Conservation (phyloP, 2,888 invertebrate genomes). For the Synergus japonicus region DNA sequence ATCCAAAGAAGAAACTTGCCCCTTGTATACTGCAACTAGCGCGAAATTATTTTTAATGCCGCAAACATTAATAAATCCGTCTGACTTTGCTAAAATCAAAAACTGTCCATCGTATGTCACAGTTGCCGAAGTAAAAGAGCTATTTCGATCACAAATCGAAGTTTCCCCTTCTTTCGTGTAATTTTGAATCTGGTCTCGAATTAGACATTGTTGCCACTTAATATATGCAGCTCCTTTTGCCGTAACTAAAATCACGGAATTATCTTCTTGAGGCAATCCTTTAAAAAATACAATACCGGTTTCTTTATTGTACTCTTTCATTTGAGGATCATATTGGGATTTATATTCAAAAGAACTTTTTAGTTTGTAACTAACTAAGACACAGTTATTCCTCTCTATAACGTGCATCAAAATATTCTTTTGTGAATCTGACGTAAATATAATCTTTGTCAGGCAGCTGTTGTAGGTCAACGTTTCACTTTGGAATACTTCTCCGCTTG, state of each 20-base stretch:
- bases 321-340: conserved; percentile 64
- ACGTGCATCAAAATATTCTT: conserved; percentile 62
- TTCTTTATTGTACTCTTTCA: conserved; percentile 46
- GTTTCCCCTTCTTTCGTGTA: conserved; percentile 61
- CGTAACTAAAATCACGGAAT: conserved; percentile 69
- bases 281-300: conserved; percentile 66
- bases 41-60: conserved; percentile 65
- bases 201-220: conserved; percentile 59
- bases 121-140: conserved; percentile 71
- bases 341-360: conserved; percentile 57
- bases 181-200: conserved; percentile 59
- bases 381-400: conserved; percentile 64
- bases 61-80: conserved; percentile 76
- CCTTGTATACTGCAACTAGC: conserved; percentile 67
- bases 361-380: conserved; percentile 60
- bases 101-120: conserved; percentile 76
- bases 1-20: conserved; percentile 69
- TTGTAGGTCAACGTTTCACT: not conserved
- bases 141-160: conserved; percentile 60
- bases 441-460: conserved; percentile 44
- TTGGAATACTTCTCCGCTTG: not conserved
- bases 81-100: conserved; percentile 76
- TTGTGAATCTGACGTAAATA: conserved; percentile 54
- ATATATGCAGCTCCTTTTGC: conserved; percentile 63
- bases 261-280: conserved; percentile 52